A percentile compares a stretch with the other conserved stretches of the same genome.
Evolutionary conservation across 1,140 invertebrate species (phyloP).

Genomic region (Drosophila nigromelanica): DNA sequence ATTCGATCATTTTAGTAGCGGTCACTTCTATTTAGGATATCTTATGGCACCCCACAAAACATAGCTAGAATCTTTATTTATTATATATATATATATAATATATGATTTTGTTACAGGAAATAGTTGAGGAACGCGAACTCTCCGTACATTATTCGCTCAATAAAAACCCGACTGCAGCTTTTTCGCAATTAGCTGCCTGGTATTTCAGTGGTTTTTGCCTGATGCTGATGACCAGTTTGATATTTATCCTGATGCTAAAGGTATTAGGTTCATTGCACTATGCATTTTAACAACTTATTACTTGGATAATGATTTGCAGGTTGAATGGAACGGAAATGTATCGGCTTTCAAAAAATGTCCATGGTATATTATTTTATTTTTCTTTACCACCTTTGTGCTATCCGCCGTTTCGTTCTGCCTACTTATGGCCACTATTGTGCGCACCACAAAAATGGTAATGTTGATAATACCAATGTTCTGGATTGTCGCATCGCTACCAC

Average conservation of each 20-base stretch:
- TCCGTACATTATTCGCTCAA: slow-evolving; percentile 8
- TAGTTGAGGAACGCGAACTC: slow-evolving; percentile 36
- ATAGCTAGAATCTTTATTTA: too few species aligned
- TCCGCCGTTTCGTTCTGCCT: slow-evolving; percentile 40
- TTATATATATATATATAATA: background rate
- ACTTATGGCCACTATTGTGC: slow-evolving; percentile 21
- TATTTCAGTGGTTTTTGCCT: slow-evolving; percentile 29
- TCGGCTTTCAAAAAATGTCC: slow-evolving; percentile 30
- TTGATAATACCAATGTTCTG: slow-evolving; percentile 43
- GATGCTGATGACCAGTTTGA: slow-evolving; percentile 14
- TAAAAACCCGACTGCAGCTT: background rate
- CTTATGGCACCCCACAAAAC: too few species aligned
- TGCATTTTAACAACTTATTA: too few species aligned
- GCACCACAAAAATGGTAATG: slow-evolving; percentile 29
- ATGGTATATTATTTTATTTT: slow-evolving; percentile 26
- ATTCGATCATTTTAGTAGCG: too few species aligned
- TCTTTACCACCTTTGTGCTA: slow-evolving; percentile 30
- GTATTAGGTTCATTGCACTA: slow-evolving; percentile 3
- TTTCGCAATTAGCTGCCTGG: slow-evolving; percentile 29
- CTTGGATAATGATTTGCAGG: slow-evolving; percentile 13
- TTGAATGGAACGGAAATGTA: slow-evolving; percentile 6
- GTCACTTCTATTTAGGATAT: too few species aligned
- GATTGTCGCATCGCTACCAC: slow-evolving; percentile 40
- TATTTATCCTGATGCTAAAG: slow-evolving; percentile 27
- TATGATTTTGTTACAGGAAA: slow-evolving; percentile 17